Conservation (phyloP, 2,888 invertebrate species). For the Yponomeuta plumbellus region DNA sequence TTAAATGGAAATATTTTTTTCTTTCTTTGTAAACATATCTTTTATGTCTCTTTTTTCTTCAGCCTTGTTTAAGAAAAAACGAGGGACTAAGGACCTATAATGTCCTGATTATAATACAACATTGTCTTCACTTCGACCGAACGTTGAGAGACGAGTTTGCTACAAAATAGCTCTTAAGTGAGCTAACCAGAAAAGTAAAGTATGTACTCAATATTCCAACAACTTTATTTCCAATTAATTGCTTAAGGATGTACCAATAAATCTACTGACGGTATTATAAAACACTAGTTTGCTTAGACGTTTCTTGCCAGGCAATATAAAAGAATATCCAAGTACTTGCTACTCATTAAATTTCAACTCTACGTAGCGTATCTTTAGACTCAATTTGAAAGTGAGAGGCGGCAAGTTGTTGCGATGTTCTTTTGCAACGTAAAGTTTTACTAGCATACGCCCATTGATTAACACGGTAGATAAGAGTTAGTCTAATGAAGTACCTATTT, state of each 20-base stretch:
- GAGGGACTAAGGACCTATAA: not conserved
- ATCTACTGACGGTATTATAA: constrained; percentile 54
- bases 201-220: constrained; percentile 39
- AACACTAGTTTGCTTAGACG: constrained; percentile 53
- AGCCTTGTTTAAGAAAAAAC: too few relatives aligned
- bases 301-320: constrained; percentile 29
- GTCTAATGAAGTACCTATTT: constrained; percentile 61
- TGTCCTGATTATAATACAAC: not conserved
- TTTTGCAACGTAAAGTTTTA: not conserved
- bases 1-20: too few relatives aligned
- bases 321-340: constrained; percentile 19
- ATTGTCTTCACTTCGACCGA: not conserved
- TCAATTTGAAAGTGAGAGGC: constrained; percentile 18
- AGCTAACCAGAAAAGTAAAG: constrained; percentile 16
- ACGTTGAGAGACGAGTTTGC: not conserved
- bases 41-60: not conserved
- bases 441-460: constrained; percentile 61
- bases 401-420: constrained; percentile 12
- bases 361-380: constrained; percentile 16
- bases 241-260: constrained; percentile 57
- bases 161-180: not conserved
- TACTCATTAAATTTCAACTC: constrained; percentile 26
- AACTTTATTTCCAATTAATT: constrained; percentile 61
- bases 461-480: constrained; percentile 60
- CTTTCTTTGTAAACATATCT: not conserved